Evolutionary conservation across 2,797 vertebrate genomes (phyloP).

Genomic region (Clarias pachynema): DNA sequence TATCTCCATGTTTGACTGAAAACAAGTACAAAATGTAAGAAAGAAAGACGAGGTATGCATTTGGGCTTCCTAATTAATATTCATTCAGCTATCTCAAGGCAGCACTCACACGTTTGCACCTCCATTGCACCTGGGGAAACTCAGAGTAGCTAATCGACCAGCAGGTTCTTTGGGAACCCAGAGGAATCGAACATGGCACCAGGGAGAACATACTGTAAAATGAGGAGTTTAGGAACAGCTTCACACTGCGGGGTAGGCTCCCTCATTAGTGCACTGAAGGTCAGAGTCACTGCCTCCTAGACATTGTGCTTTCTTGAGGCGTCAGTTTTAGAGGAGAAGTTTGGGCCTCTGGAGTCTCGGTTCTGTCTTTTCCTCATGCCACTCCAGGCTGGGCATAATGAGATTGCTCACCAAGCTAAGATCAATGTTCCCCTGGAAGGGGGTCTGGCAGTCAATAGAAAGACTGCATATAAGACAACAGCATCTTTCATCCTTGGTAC

Average conservation of each 20-base stretch:
- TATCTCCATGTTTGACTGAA: not conserved
- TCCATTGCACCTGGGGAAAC: not conserved
- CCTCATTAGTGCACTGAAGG: conserved; percentile 74
- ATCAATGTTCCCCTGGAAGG: conserved; percentile 51
- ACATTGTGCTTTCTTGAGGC: conserved; percentile 62
- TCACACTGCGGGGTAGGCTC: conserved; percentile 70
- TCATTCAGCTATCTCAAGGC: not conserved
- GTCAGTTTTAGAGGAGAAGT: conserved; percentile 16
- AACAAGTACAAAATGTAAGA: not conserved
- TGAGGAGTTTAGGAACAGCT: conserved; percentile 51
- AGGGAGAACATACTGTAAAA: not conserved
- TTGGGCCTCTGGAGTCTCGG: conserved; percentile 33
- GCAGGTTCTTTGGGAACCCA: not conserved
- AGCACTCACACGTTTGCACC: not conserved
- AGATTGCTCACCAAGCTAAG: conserved; percentile 48
- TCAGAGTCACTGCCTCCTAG: conserved; percentile 53
- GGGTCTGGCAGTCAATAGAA: conserved; percentile 42
- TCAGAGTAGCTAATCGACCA: not conserved
- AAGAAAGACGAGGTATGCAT: not conserved
- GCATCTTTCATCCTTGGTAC: conserved; percentile 58
- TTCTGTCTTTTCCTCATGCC: conserved; percentile 35
- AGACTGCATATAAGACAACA: conserved; percentile 31
- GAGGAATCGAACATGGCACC: not conserved
- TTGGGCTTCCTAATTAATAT: not conserved
- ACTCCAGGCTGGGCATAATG: conserved; percentile 45